Evolutionary conservation across 1,140 invertebrate species (phyloP).

Genomic region (Myzus persicae): DNA sequence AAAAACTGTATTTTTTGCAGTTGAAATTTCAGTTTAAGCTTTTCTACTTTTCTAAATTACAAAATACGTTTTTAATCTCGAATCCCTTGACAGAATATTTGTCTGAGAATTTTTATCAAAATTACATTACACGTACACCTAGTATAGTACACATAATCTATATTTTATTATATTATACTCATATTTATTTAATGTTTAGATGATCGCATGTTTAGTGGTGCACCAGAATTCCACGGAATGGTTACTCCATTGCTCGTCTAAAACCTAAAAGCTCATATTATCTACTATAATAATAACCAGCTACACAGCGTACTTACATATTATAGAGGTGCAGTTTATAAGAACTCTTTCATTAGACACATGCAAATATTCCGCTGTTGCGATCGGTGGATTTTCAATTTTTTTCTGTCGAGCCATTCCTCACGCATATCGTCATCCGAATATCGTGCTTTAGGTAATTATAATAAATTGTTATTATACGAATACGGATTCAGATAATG

Average conservation of each 20-base stretch:
- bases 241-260: neutral
- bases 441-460: slow-evolving; percentile 15
- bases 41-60: neutral
- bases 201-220: neutral
- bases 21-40: neutral
- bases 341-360: neutral
- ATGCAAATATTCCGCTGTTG: neutral
- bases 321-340: no score
- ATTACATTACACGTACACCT: no score
- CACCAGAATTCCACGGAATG: neutral
- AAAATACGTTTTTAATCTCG: neutral
- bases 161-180: no score
- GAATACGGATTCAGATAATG: neutral
- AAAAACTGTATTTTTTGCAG: neutral
- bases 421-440: neutral
- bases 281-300: neutral
- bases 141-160: no score
- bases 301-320: neutral
- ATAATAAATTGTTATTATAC: neutral
- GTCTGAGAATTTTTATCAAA: neutral
- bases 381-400: neutral
- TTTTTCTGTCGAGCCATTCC: fast-evolving
- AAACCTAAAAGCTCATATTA: neutral
- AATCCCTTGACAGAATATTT: neutral
- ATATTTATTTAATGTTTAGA: neutral